A percentile compares a stretch with the other conserved stretches of the same genome.
Conservation (phyloP, 2,113 vertebrate genomes). For the Cygnus atratus region DNA sequence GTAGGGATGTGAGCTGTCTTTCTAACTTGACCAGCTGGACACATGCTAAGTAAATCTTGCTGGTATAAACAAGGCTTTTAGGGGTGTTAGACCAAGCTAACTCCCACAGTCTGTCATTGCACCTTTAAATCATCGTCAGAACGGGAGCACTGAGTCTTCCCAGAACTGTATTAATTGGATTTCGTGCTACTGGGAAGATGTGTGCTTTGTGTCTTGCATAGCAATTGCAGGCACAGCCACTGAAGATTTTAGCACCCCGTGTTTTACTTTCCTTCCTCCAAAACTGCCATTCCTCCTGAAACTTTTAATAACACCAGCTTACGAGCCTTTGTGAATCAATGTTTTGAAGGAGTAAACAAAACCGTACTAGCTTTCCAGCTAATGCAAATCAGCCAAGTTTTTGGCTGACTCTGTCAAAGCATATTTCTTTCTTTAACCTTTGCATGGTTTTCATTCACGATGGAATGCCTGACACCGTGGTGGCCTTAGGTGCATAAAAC, state of each 20-base stretch:
- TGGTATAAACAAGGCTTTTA: conserved; percentile 14
- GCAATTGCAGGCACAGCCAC: not conserved
- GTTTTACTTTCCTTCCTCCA: not conserved
- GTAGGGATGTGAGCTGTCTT: not conserved
- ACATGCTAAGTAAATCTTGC: not conserved
- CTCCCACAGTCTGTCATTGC: not conserved
- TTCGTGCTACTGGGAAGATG: conserved; percentile 35
- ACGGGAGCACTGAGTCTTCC: not conserved
- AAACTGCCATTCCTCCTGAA: not conserved
- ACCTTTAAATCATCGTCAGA: conserved; percentile 45
- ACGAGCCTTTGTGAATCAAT: not conserved
- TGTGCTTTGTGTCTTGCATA: conserved; percentile 22
- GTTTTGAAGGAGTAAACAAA: conserved; percentile 40
- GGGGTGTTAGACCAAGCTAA: not conserved
- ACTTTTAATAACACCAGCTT: conserved; percentile 8
- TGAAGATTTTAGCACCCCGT: not conserved
- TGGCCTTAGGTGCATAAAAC: conserved; percentile 42
- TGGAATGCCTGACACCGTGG: not conserved
- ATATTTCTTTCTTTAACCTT: conserved; percentile 31
- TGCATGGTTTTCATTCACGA: not conserved
- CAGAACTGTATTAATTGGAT: conserved; percentile 44
- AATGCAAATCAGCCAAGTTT: not conserved
- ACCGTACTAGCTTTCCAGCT: not conserved
- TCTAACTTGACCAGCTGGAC: conserved; percentile 9
- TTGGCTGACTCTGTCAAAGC: not conserved